Evolutionary conservation across 1,140 invertebrate genomes (phyloP).

Genomic region (Schlechtendalia chinensis): DNA sequence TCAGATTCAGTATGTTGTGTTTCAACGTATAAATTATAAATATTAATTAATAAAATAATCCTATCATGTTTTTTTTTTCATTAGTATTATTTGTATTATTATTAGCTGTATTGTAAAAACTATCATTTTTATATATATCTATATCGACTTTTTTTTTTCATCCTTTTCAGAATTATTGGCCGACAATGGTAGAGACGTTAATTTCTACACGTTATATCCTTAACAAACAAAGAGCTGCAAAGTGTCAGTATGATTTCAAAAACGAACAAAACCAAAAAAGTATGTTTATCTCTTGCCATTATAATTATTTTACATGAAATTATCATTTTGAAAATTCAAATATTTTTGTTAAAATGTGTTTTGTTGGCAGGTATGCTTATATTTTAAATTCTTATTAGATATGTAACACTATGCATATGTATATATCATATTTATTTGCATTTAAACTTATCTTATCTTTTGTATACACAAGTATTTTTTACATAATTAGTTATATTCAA

Average conservation of each 20-base stretch:
- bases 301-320: no score
- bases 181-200: conserved; percentile 44
- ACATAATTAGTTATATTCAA: neutral
- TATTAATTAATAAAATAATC: neutral
- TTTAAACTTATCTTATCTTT: conserved; percentile 4
- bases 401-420: neutral
- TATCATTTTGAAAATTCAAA: neutral
- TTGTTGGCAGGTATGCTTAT: neutral
- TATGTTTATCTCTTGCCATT: neutral
- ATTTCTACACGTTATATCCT: conserved; percentile 1
- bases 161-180: conserved; percentile 33
- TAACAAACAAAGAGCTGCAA: neutral
- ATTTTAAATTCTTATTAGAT: no score
- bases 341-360: neutral
- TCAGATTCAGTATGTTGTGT: conserved; percentile 17
- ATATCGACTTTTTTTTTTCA: neutral
- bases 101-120: no score
- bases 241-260: conserved; percentile 42
- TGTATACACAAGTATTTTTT: neutral
- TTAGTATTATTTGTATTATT: no score
- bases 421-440: conserved; percentile 14
- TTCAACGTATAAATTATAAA: neutral
- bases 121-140: no score
- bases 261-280: conserved; percentile 47
- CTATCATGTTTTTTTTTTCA: no score